phyloP scores from a whole-genome alignment of 2,113 vertebrate species.

The Dicentrarchus labrax region DNA sequence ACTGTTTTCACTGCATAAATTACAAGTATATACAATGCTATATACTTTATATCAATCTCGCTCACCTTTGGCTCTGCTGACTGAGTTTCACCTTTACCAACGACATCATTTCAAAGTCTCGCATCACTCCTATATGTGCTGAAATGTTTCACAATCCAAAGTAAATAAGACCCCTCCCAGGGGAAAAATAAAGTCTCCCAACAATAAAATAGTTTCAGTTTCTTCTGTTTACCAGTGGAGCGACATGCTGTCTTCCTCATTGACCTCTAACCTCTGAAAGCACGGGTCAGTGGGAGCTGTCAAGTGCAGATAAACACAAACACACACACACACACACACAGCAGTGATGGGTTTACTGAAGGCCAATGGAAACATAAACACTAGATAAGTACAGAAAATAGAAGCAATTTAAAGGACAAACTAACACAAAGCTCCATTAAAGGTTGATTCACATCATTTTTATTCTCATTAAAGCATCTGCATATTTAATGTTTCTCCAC shows the following conservation, averaged over 20 bases:
- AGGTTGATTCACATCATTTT: no score
- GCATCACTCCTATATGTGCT: neutral
- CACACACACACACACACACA: conserved; percentile 1
- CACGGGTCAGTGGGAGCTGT: neutral
- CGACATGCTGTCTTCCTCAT: conserved; percentile 2
- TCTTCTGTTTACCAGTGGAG: conserved; percentile 5
- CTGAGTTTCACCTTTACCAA: neutral
- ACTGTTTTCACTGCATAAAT: no score
- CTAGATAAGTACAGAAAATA: neutral
- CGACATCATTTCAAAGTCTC: neutral
- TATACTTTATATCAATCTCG: neutral
- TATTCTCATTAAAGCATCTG: no score
- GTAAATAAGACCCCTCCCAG: neutral
- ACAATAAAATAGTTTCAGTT: conserved; percentile 2
- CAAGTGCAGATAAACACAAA: conserved; percentile 18
- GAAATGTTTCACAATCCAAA: conserved; percentile 4
- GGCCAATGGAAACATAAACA: conserved; percentile 12
- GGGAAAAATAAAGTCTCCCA: neutral
- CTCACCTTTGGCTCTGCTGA: neutral
- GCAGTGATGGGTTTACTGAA: neutral
- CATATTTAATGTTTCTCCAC: no score
- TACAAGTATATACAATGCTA: no score
- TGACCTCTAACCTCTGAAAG: conserved; percentile 28
- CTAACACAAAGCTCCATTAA: no score
- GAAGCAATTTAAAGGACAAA: neutral